Percentiles rank a stretch among this genome's conserved stretches.
Conservation (phyloP, 1,140 invertebrate genomes). For the Hylaeus volcanicus region DNA sequence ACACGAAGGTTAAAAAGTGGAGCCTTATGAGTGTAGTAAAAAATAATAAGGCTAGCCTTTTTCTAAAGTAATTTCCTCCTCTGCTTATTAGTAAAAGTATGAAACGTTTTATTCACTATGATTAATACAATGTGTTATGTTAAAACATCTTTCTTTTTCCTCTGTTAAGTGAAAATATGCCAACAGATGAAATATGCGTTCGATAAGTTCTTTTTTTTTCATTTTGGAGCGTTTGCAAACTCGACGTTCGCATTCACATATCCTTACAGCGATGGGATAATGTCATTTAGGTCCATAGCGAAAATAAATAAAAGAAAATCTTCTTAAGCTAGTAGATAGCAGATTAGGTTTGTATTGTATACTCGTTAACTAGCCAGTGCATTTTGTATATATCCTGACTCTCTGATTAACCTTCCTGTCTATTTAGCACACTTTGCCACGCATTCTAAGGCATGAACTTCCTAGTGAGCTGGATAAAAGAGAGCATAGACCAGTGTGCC, state of each 20-base stretch:
- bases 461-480: slow-evolving; percentile 70
- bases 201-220: slow-evolving; percentile 30
- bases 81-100: slow-evolving; percentile 61
- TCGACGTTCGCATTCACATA: slow-evolving; percentile 43
- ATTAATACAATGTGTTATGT: slow-evolving; percentile 54
- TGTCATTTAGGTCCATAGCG: slow-evolving; percentile 59
- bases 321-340: slow-evolving; percentile 63
- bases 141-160: slow-evolving; percentile 32
- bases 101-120: slow-evolving; percentile 60
- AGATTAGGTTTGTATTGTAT: slow-evolving; percentile 65
- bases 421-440: slow-evolving; percentile 70
- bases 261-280: slow-evolving; percentile 54
- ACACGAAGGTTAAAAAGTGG: slow-evolving; percentile 69
- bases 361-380: slow-evolving; percentile 65
- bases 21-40: slow-evolving; percentile 58
- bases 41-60: slow-evolving; percentile 58
- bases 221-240: slow-evolving; percentile 37
- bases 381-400: slow-evolving; percentile 63
- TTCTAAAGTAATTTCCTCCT: slow-evolving; percentile 49
- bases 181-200: slow-evolving; percentile 53
- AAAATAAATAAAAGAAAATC: slow-evolving; percentile 64
- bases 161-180: slow-evolving; percentile 51
- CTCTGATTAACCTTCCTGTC: slow-evolving; percentile 70
- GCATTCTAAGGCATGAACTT: slow-evolving; percentile 71
- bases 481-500: slow-evolving; percentile 75